Evolutionary conservation across 1,140 invertebrate species (phyloP).

Genomic region (Akabosia matsudoensis): DNA sequence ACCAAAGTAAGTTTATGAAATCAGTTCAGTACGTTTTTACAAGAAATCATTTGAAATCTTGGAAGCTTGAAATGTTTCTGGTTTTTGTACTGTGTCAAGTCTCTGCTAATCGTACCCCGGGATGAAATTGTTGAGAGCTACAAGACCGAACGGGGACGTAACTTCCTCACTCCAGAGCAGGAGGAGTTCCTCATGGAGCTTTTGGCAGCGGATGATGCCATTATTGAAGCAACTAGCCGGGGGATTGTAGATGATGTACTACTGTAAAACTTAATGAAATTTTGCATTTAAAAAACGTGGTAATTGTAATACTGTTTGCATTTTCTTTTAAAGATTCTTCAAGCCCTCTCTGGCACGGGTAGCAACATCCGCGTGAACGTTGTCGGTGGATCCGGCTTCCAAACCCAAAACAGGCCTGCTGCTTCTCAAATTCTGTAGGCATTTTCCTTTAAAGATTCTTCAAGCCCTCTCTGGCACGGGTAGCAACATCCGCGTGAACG

Average conservation of each 20-base stretch:
- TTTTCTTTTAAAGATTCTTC: neutral
- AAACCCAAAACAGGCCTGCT: neutral
- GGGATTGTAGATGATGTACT: slow-evolving; percentile 18
- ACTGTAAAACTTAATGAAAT: neutral
- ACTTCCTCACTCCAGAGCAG: slow-evolving; percentile 15
- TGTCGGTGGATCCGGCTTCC: neutral
- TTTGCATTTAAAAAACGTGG: neutral
- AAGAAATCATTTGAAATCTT: too few relatives aligned
- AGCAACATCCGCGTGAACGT: neutral
- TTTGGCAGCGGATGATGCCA: slow-evolving; percentile 1
- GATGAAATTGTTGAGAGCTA: neutral
- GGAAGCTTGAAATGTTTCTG: neutral
- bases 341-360: neutral
- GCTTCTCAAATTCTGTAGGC: neutral
- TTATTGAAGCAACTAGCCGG: neutral
- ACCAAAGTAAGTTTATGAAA: too few relatives aligned
- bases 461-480: neutral
- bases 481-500: neutral
- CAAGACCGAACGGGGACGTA: neutral
- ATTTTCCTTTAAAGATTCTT: neutral
- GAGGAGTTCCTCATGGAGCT: slow-evolving; percentile 8
- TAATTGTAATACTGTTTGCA: neutral
- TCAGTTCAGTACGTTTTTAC: too few relatives aligned
- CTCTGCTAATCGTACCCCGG: neutral
- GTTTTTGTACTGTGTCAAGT: neutral